Evolutionary conservation across 64 coral and sea anemone species (phyloP), one percentile per base, ranked within the genome.

Genomic region (Montipora capricornis): DNA sequence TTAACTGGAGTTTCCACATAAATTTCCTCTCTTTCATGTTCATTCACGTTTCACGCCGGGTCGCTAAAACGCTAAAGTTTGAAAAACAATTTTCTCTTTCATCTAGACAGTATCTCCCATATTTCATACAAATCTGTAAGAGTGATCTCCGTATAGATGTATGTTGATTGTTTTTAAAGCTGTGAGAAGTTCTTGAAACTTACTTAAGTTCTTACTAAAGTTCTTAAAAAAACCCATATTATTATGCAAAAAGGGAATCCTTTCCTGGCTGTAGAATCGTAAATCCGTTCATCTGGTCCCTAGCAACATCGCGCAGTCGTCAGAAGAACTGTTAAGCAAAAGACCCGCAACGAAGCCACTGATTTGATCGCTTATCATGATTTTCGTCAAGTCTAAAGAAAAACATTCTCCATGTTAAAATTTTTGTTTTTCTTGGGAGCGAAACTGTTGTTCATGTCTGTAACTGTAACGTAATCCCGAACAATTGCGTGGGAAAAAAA

Each of bases 351-450:
- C 59, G 66, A 47, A 84, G 58, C 61, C 20, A 49, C 19, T 51
- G 82, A 86, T 86, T 86, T 68, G 66, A 49, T 14, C 44, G 45
- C 4, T 11, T 70, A 22, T 52, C 71, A 29, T 29, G 29, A 62
- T 71, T 86, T 86, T 64, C 82, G 8, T 86, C 82, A 86, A 62
- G 82, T 47, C 64, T 86, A 86, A 86, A 73, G 44, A 2, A 37
- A 86, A 86, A 86, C 82, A 86, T 71, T 86, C 64, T 71, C 19
- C 5, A 68, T 16, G 46, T 49, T 86, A 49, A 86, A 70, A 86
- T 16, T 50, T 57, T 6, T 86, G 81, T 86, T 86, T 86, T 71
- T 73, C 19, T 86, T 70, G 44, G 17, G 82, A 44, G 16, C 71
- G 62, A 73, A 48, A 68, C 44, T 86, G 82, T 71, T 86, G 64